Base-by-base conservation (phyloP, 2,113 vertebrate genomes). In the Nycticorax nycticorax region DNA sequence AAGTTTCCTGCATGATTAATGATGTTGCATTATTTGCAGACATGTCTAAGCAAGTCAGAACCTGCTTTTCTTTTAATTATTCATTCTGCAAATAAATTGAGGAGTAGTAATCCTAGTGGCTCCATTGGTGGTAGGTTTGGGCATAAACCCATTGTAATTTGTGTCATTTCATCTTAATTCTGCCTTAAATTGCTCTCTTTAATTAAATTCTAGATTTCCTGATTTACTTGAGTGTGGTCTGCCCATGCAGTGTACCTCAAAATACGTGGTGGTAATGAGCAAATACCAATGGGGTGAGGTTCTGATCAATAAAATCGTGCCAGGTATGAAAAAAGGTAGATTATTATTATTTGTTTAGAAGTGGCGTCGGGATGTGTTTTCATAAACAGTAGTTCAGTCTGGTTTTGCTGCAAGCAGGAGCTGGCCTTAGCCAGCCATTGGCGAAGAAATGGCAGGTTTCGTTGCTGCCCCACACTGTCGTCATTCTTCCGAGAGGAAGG, bases 401-500 rank as follows among this genome's bases (percentile, higher is more conserved):
- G 57, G 2, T 91, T 71, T 87, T 86, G 48, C 53, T 81, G 45
- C 76, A 55, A 78, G 27, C 14, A 57, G 68, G 41, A 69, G 76
- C 63, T 84, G 43, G 39, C 18, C 50, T 81, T 68, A 72, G 12
- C 12, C 76, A 50, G 83, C 80, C 6, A 4, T 15, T 37, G 20
- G 10, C 67, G 85, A 83, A 89, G 77, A 63, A 93, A 47, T 0
- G 1, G 35, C 43, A 60, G 9, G 21, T 92, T 92, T 77, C 8
- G 8, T 82, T 0, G 0, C 43, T 67, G 62, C 30, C 33, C 43
- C 45, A 69, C 6, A 8, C 24, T 37, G 27, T 57, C 1, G 1
- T 52, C 43, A 48, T 23, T 33, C 20, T 88, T 94, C 43, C 8
- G 19, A 86, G 87, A 59, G 12, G 41, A 56, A 62, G n/a, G 24